Percentiles rank a stretch among this genome's conserved stretches.
These are phyloP conservation scores for Drosophila burlai DNA, from an alignment of 1,140 invertebrate genomes.

Conservation along the genomic window DNA sequence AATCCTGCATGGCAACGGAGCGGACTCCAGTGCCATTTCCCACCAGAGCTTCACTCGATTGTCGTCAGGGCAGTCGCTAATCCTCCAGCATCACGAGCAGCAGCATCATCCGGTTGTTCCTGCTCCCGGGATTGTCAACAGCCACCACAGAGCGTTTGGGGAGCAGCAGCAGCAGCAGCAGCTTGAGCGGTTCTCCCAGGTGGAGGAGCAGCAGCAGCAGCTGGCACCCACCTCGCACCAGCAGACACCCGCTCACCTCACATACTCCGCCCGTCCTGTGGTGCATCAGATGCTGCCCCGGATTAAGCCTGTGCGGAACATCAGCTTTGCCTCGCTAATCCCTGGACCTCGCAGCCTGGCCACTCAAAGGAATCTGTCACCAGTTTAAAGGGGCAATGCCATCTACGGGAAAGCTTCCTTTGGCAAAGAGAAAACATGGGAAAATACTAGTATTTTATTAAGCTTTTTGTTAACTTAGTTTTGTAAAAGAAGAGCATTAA, in stretches of 20 bases:
- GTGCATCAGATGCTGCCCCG: slow-evolving; percentile 71
- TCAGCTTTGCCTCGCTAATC: slow-evolving; percentile 58
- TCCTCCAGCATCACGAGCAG: slow-evolving; percentile 14
- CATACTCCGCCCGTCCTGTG: slow-evolving; percentile 69
- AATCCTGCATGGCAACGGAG: slow-evolving; percentile 55
- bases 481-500: not conserved
- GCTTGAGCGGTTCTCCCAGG: slow-evolving; percentile 3
- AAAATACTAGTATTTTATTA: no score
- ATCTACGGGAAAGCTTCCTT: not conserved
- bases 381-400: slow-evolving; percentile 9
- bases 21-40: slow-evolving; percentile 82
- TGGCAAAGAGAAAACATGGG: not conserved
- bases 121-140: slow-evolving; percentile 49
- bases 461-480: not conserved
- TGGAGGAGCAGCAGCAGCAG: not conserved
- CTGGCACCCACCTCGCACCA: slow-evolving; percentile 15
- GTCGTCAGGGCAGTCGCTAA: slow-evolving; percentile 27
- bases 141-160: not conserved
- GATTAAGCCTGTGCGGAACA: slow-evolving; percentile 70
- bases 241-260: slow-evolving; percentile 73
- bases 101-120: slow-evolving; percentile 15
- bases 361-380: slow-evolving; percentile 23
- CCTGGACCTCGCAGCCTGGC: slow-evolving; percentile 47
- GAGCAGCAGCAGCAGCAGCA: slow-evolving; percentile 5
- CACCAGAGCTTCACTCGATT: slow-evolving; percentile 85